These are phyloP conservation scores for Tauraco hartlaubi DNA, from an alignment of 2,797 vertebrate genomes.

Conservation along the genomic window DNA sequence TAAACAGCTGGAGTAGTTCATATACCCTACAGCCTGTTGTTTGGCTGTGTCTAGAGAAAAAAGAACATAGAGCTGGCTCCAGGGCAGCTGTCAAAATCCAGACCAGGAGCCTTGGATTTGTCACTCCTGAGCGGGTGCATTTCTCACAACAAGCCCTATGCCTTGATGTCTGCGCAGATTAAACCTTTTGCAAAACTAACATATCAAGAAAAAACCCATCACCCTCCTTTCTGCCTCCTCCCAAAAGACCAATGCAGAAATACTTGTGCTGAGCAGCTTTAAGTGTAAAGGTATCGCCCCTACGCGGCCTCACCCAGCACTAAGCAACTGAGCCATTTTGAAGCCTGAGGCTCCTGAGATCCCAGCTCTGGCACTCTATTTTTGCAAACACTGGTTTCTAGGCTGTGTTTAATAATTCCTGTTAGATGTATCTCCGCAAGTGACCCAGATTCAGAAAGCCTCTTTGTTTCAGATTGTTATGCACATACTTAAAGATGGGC, in stretches of 20 bases:
- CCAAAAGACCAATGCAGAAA: background rate
- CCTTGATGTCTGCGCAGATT: background rate
- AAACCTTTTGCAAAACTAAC: background rate
- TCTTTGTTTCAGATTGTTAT: conserved; percentile 48
- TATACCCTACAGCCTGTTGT: background rate
- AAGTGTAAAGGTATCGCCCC: background rate
- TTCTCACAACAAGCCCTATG: background rate
- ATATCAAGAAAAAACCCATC: background rate
- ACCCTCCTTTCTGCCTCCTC: background rate
- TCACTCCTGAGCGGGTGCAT: background rate
- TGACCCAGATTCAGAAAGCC: conserved; percentile 50
- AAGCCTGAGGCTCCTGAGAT: conserved; percentile 6
- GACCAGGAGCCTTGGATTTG: background rate
- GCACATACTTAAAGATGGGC: conserved; percentile 40
- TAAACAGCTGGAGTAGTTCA: background rate
- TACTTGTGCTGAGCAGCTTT: background rate
- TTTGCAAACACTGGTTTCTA: conserved; percentile 4
- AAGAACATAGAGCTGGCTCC: background rate
- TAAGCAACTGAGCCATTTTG: background rate
- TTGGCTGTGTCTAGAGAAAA: background rate
- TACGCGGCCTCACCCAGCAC: background rate
- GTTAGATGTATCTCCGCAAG: background rate
- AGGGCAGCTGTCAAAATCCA: background rate
- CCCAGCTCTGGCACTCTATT: background rate
- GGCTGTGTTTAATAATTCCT: conserved; percentile 27